Evolutionary conservation across 2,888 invertebrate genomes (phyloP).

Genomic region (Nomada goodeniana): DNA sequence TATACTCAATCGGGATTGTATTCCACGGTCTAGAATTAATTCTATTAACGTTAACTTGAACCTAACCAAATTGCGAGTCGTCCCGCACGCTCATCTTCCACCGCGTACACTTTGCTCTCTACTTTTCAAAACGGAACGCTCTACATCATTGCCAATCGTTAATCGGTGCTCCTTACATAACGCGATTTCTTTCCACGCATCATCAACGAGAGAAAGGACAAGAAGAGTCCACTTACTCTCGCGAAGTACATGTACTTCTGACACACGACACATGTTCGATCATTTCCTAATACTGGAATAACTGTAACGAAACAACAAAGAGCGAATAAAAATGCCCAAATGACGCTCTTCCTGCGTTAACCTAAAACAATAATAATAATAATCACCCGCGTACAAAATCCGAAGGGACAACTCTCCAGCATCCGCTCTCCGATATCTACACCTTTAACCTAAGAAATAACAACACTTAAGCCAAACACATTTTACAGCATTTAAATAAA

Average conservation of each 20-base stretch:
- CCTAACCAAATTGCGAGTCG: background rate
- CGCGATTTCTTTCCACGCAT: conserved; percentile 19
- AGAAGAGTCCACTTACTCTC: background rate
- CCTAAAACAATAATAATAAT: no score
- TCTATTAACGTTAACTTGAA: background rate
- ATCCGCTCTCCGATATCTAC: no score
- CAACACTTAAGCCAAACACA: no score
- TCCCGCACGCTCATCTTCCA: background rate
- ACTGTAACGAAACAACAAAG: no score
- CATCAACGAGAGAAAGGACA: background rate
- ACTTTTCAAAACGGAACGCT: conserved; percentile 12
- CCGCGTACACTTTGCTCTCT: background rate
- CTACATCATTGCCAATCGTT: conserved; percentile 3
- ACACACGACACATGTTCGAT: background rate
- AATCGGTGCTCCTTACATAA: conserved; percentile 12
- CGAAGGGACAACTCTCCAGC: no score
- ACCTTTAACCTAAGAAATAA: no score
- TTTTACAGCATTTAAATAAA: no score
- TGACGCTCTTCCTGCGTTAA: no score
- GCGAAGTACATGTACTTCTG: background rate
- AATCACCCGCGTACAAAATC: no score
- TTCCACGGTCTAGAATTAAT: no score
- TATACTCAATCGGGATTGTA: no score
- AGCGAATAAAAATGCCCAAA: no score
- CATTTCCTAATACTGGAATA: background rate